Evolutionary conservation across 2,113 vertebrate species (phyloP), one percentile per base, ranked within the genome.

Genomic region (Hippocampus barbouri): DNA sequence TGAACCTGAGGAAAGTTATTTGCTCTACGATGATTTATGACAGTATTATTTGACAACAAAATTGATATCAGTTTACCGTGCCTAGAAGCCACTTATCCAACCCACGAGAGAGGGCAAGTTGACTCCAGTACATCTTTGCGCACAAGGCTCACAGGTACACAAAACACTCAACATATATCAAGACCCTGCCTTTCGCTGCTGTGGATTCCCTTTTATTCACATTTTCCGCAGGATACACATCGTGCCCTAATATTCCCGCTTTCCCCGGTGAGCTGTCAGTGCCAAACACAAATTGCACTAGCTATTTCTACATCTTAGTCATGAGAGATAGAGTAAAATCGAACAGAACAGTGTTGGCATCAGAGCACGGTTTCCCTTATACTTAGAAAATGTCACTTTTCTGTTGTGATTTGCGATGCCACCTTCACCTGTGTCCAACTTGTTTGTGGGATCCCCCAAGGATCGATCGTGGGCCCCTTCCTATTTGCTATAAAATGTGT

Each of bases 61-160:
- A 74, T 72, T 1, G 34, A 77, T 53, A 60, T 62, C 18, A 54
- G 79, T 78, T 69, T 70, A 27, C 30, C 53, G 71, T 70, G 14
- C 59, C 70, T 21, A 43, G 56, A 47, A 61, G 67, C 40, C n/a
- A 9, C 54, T 68, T 51, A 74, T 66, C 45, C 47, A 43, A 54
- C 59, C 68, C 57, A 57, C 43, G 3, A 60, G 68, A 51, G n/a
- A 59, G 38, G 59, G 59, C 59, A 34, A 61, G 27, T 61, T 34
- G 59, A 61, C 57, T 60, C 4, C 16, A 8, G 59, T 61, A 20
- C 57, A 60, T 60, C 27, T 61, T 38, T 20, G 27, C 38, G 51
- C 69, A 62, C 66, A 63, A 49, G 62, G 38, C 47, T 25, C 7
- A 27, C 30, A 16, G 16, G 30, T 23, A 47, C 70, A 41, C 59